Conservation (phyloP, 2,888 invertebrate species). For the Perithous albicinctus region DNA sequence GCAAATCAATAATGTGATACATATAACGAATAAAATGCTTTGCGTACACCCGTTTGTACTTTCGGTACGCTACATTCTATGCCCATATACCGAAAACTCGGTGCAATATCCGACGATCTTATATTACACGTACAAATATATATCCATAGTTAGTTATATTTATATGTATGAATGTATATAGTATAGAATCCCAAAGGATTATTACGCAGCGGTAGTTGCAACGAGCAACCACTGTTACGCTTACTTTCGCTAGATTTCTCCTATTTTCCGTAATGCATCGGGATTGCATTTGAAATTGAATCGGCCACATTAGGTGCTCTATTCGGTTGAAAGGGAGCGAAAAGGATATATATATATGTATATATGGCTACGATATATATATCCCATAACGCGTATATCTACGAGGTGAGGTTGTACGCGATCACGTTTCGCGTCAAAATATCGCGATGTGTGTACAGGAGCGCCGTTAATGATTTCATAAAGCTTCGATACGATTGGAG, state of each 20-base stretch:
- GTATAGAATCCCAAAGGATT: conserved; percentile 63
- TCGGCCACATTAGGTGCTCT: conserved; percentile 70
- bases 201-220: conserved; percentile 70
- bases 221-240: conserved; percentile 71
- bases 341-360: conserved; percentile 29
- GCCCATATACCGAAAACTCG: conserved; percentile 49
- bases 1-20: conserved; percentile 37
- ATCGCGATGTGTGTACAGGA: conserved; percentile 58
- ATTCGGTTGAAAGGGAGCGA: conserved; percentile 53
- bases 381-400: conserved; percentile 45
- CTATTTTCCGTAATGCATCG: conserved; percentile 81
- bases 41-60: conserved; percentile 9
- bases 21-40: conserved; percentile 27
- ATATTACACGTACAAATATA: conserved; percentile 37
- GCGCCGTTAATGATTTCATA: conserved; percentile 68
- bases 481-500: conserved; percentile 66
- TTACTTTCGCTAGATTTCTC: conserved; percentile 83
- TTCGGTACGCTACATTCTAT: conserved; percentile 30
- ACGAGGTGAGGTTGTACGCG: conserved; percentile 61
- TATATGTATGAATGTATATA: conserved; percentile 26
- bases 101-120: conserved; percentile 62
- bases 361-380: too few relatives aligned
- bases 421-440: conserved; percentile 70
- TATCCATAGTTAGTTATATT: conserved; percentile 15
- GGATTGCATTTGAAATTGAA: conserved; percentile 82